These are phyloP conservation scores for Scaptomyza polygonia DNA, from an alignment of 2,888 invertebrate species.

Conservation along the genomic window DNA sequence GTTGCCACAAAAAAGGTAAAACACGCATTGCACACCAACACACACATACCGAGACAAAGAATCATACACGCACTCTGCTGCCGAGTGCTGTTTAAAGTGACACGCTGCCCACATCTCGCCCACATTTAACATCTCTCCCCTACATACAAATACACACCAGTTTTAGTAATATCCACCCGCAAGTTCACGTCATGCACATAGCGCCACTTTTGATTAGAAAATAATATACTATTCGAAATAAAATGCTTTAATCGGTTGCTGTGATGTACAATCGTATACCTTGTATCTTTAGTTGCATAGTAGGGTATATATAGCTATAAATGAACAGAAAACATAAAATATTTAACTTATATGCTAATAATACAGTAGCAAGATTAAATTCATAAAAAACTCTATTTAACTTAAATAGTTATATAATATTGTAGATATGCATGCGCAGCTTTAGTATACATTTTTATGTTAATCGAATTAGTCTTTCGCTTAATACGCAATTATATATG, in stretches of 20 bases:
- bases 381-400: too few relatives aligned
- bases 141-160: background rate
- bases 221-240: slow-evolving; percentile 5
- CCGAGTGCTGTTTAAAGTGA: slow-evolving; percentile 35
- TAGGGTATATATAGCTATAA: slow-evolving; percentile 9
- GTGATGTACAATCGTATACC: slow-evolving; percentile 23
- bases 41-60: slow-evolving; percentile 13
- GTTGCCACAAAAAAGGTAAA: slow-evolving; percentile 8
- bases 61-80: slow-evolving; percentile 3
- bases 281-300: slow-evolving; percentile 16
- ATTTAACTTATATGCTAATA: too few relatives aligned
- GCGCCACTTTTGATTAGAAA: slow-evolving; percentile 63
- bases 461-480: background rate
- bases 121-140: slow-evolving; percentile 39
- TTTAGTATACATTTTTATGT: background rate
- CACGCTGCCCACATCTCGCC: slow-evolving; percentile 45
- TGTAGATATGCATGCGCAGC: slow-evolving; percentile 3
- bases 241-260: background rate
- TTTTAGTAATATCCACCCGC: slow-evolving; percentile 39
- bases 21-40: slow-evolving; percentile 1
- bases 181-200: slow-evolving; percentile 64
- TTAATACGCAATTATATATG: background rate
- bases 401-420: too few relatives aligned
- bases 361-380: too few relatives aligned
- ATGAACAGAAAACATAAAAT: too few relatives aligned